Evolutionary conservation across 1,140 invertebrate genomes (phyloP).

Genomic region (Zeugodacus cucurbitae): DNA sequence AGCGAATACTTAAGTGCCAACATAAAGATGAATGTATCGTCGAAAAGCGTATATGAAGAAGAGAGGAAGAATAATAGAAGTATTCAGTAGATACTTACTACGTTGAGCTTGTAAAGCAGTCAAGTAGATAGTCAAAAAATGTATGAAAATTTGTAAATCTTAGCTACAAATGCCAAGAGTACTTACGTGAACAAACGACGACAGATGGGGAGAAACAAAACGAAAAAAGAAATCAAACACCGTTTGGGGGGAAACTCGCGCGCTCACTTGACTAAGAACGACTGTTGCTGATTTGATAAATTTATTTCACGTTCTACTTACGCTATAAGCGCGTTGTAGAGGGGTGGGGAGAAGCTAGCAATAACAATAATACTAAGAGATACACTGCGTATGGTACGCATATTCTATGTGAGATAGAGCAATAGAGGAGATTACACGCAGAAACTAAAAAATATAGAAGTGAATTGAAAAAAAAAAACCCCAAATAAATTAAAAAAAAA

Average conservation of each 20-base stretch:
- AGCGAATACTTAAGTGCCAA: neutral
- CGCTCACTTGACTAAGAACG: neutral
- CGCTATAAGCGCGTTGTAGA: neutral
- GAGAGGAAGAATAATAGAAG: neutral
- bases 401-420: neutral
- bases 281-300: constrained; percentile 22
- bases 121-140: neutral
- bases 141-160: constrained; percentile 8
- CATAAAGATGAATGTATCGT: neutral
- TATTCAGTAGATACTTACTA: neutral
- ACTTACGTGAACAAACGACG: neutral
- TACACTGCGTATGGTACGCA: neutral
- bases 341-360: neutral
- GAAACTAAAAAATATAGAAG: neutral
- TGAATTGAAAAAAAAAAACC: neutral
- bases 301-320: constrained; percentile 21
- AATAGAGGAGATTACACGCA: neutral
- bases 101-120: constrained; percentile 1
- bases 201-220: neutral
- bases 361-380: neutral
- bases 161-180: neutral
- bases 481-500: neutral
- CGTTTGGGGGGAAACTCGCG: neutral
- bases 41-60: neutral
- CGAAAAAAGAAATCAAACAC: neutral